phyloP scores from a whole-genome alignment of 2,888 invertebrate genomes.

The Schizotus pectinicornis region DNA sequence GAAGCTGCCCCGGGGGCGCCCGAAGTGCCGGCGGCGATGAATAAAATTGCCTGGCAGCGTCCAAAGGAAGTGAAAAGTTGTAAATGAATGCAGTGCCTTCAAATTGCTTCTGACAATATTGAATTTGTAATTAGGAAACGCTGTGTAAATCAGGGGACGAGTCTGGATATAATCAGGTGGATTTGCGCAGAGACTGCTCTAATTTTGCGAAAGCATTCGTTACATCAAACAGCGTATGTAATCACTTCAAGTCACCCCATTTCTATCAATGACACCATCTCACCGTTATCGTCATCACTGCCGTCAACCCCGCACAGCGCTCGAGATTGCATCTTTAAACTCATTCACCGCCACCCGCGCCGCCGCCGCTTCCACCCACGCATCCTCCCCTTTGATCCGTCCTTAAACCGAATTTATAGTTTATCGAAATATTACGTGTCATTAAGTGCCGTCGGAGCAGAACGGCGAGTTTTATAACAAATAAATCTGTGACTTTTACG shows the following conservation, averaged over 20 bases:
- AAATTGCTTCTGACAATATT: constrained; percentile 31
- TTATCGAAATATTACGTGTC: neutral
- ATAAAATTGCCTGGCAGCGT: constrained; percentile 5
- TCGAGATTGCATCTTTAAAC: constrained; percentile 1
- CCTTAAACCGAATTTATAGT: neutral
- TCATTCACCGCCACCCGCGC: neutral
- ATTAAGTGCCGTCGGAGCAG: constrained; percentile 2
- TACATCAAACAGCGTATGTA: constrained; percentile 33
- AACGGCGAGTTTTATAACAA: constrained; percentile 13
- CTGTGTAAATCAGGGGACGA: constrained; percentile 31
- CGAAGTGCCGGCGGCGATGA: neutral
- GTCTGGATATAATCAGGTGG: constrained; percentile 30
- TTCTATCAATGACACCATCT: constrained; percentile 27
- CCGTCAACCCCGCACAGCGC: constrained; percentile 1
- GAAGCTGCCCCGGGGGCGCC: too few species aligned
- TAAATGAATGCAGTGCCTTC: constrained; percentile 10
- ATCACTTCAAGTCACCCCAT: constrained; percentile 29
- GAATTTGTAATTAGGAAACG: constrained; percentile 36
- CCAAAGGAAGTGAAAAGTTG: constrained; percentile 4
- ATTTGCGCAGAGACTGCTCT: constrained; percentile 31
- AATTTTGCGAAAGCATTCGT: constrained; percentile 31
- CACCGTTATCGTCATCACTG: constrained; percentile 10
- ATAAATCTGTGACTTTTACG: constrained; percentile 3
- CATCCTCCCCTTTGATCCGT: neutral
- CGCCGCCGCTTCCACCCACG: too few species aligned